phyloP scores from a whole-genome alignment of 2,888 invertebrate genomes.

The Sarcophaga caerulescens region DNA sequence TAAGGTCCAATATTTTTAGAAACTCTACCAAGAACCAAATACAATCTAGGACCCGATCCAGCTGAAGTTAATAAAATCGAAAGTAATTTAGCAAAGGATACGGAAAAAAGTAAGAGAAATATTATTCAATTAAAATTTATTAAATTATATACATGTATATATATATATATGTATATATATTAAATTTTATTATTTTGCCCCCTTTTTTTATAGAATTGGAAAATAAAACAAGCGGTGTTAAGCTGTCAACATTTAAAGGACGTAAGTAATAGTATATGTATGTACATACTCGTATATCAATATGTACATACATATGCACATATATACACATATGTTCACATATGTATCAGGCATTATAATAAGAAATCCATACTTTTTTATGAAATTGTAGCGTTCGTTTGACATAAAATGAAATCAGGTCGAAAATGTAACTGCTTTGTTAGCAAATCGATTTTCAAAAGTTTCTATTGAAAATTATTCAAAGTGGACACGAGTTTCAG shows the following conservation, averaged over 20 bases:
- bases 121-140: background rate
- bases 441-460: no score
- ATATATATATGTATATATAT: no score
- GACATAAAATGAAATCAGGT: no score
- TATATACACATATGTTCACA: no score
- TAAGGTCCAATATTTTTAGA: slow-evolving; percentile 39
- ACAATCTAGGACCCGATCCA: background rate
- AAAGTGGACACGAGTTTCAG: no score
- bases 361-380: no score
- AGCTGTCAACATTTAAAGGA: background rate
- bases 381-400: no score
- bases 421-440: no score
- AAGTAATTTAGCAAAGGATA: background rate
- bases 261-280: background rate
- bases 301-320: no score
- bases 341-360: no score
- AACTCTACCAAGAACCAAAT: background rate
- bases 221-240: slow-evolving; percentile 16
- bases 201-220: background rate
- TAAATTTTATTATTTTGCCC: background rate
- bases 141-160: background rate
- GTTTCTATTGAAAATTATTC: no score
- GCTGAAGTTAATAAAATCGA: background rate
- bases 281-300: no score
- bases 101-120: background rate